Percentiles rank a stretch among this genome's conserved stretches.
phyloP scores from a whole-genome alignment of 2,888 invertebrate species.

The Protula sp. region DNA sequence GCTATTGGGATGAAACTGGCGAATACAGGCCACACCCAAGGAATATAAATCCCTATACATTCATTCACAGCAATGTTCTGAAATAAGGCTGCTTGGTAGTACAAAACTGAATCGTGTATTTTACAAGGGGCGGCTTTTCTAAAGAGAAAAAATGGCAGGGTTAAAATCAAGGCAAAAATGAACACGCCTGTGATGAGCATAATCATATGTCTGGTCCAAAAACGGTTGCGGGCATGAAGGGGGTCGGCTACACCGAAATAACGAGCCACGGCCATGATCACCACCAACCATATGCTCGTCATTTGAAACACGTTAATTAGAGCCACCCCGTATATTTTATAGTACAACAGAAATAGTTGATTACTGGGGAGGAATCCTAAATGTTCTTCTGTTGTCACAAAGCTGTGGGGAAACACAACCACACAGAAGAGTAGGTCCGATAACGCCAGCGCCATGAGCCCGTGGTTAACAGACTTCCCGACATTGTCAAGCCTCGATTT shows the following conservation, averaged over 20 bases:
- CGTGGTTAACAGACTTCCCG: not conserved
- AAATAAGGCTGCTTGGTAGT: not conserved
- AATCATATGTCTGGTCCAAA: constrained; percentile 60
- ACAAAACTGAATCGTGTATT: not conserved
- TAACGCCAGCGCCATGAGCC: not conserved
- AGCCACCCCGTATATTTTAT: constrained; percentile 36
- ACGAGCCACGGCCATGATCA: constrained; percentile 68
- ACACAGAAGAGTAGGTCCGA: not conserved
- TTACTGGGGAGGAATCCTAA: too few species aligned
- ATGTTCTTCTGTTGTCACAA: not conserved
- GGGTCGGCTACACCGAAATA: constrained; percentile 72
- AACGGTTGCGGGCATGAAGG: constrained; percentile 57
- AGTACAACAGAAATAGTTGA: constrained; percentile 11
- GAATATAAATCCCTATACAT: constrained; percentile 8
- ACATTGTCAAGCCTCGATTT: not conserved
- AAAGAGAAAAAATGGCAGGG: constrained; percentile 58
- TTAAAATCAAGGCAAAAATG: constrained; percentile 63
- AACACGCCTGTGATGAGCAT: constrained; percentile 64
- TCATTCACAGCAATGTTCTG: not conserved
- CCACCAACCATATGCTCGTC: constrained; percentile 69
- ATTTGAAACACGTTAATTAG: constrained; percentile 56
- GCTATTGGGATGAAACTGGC: constrained; percentile 42
- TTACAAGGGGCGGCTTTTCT: not conserved
- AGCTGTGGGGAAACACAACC: not conserved
- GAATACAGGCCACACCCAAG: constrained; percentile 37